Percentiles rank a stretch among this genome's conserved stretches.
These are phyloP conservation scores for Chaenocephalus aceratus DNA, from an alignment of 2,113 vertebrate species.

Conservation along the genomic window DNA sequence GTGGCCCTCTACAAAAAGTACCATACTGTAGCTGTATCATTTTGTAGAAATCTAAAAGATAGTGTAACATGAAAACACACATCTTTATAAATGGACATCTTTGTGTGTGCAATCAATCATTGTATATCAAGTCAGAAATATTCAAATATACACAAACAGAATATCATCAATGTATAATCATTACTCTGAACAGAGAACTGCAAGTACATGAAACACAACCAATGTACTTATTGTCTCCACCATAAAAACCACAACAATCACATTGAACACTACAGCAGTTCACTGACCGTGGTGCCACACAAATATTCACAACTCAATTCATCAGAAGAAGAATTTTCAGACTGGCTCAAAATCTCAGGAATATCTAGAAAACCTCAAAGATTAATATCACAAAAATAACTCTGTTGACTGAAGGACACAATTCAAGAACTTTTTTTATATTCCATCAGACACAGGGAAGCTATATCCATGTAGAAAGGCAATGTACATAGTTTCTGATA, in stretches of 20 bases:
- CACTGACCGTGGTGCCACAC: slow-evolving; percentile 79
- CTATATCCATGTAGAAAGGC: slow-evolving; percentile 70
- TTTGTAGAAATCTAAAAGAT: slow-evolving; percentile 54
- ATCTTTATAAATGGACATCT: slow-evolving; percentile 55
- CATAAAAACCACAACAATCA: slow-evolving; percentile 93
- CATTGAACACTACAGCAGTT: slow-evolving; percentile 91
- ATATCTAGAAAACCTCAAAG: slow-evolving; percentile 64
- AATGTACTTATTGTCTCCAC: slow-evolving; percentile 88
- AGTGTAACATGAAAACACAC: slow-evolving; percentile 49
- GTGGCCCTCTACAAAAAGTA: slow-evolving; percentile 28
- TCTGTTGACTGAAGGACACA: slow-evolving; percentile 60
- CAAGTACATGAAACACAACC: slow-evolving; percentile 90
- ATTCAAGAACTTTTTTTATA: slow-evolving; percentile 50
- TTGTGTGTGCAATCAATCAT: slow-evolving; percentile 62
- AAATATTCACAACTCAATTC: slow-evolving; percentile 73
- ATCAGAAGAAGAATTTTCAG: slow-evolving; percentile 70
- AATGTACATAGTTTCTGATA: slow-evolving; percentile 58
- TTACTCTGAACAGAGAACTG: slow-evolving; percentile 89
- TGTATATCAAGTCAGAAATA: slow-evolving; percentile 88
- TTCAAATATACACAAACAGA: slow-evolving; percentile 82
- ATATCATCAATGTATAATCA: slow-evolving; percentile 78
- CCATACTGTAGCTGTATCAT: background rate
- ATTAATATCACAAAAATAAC: slow-evolving; percentile 72
- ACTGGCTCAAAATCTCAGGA: slow-evolving; percentile 79
- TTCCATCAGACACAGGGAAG: slow-evolving; percentile 69